phyloP scores from a whole-genome alignment of 2,797 vertebrate genomes.

The Malurus leucopterus region DNA sequence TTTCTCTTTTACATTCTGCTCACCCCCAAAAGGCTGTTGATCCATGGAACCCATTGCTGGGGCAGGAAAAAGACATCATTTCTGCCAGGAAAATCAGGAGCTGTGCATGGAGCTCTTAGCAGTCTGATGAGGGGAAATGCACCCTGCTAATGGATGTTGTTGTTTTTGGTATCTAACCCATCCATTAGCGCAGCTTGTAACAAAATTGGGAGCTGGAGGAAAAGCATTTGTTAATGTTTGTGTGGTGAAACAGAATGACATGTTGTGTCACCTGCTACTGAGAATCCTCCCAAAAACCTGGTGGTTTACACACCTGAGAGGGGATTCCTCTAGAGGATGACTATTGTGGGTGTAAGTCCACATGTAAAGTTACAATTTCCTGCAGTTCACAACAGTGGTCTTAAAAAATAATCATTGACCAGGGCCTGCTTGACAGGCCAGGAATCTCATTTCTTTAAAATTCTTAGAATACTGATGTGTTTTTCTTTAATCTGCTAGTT shows the following conservation, averaged over 20 bases:
- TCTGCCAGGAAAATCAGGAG: not conserved
- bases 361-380: not conserved
- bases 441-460: not conserved
- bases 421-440: not conserved
- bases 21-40: not conserved
- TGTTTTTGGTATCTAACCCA: not conserved
- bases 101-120: not conserved
- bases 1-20: not conserved
- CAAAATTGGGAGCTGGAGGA: not conserved
- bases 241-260: not conserved
- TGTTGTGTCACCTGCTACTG: not conserved
- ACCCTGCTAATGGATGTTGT: not conserved
- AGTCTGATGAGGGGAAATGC: not conserved
- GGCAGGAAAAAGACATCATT: not conserved
- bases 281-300: not conserved
- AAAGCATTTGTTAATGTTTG: not conserved
- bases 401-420: not conserved
- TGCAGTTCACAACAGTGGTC: not conserved
- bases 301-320: rapidly evolving
- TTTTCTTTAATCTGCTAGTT: not conserved
- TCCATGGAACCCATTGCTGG: not conserved
- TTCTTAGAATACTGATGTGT: not conserved
- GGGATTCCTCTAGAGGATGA: not conserved
- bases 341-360: not conserved
- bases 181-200: not conserved